phyloP scores from a whole-genome alignment of 2,113 vertebrate genomes.

The Redunca redunca region DNA sequence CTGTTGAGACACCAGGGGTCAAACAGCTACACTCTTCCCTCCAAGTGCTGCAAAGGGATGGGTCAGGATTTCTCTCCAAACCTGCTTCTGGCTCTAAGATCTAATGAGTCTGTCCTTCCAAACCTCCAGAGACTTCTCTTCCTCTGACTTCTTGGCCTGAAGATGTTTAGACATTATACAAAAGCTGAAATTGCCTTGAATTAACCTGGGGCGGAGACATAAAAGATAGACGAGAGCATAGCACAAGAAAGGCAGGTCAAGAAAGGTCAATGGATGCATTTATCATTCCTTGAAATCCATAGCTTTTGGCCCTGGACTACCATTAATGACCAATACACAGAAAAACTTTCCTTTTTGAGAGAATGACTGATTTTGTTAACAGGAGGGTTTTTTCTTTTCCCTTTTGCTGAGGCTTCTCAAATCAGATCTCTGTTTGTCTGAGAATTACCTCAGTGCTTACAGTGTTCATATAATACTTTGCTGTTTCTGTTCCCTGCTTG shows the following conservation, averaged over 20 bases:
- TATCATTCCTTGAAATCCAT: neutral
- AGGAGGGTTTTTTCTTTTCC: neutral
- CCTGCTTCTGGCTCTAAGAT: neutral
- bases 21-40: neutral
- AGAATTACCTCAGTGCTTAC: neutral
- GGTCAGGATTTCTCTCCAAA: neutral
- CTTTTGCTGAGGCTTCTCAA: neutral
- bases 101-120: neutral
- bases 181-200: neutral
- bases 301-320: neutral
- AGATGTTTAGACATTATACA: neutral
- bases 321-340: neutral
- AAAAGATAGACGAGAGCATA: neutral
- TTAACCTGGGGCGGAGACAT: neutral
- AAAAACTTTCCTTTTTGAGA: neutral
- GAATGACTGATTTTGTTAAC: neutral
- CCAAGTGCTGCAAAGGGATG: neutral
- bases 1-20: neutral
- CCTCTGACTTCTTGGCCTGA: neutral
- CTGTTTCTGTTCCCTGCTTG: neutral
- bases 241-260: neutral
- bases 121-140: constrained; percentile 6
- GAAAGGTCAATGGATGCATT: neutral
- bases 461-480: constrained; percentile 9
- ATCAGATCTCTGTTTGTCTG: neutral